Evolutionary conservation across 2,888 invertebrate species (phyloP).

Genomic region (Amphipoea lucens): DNA sequence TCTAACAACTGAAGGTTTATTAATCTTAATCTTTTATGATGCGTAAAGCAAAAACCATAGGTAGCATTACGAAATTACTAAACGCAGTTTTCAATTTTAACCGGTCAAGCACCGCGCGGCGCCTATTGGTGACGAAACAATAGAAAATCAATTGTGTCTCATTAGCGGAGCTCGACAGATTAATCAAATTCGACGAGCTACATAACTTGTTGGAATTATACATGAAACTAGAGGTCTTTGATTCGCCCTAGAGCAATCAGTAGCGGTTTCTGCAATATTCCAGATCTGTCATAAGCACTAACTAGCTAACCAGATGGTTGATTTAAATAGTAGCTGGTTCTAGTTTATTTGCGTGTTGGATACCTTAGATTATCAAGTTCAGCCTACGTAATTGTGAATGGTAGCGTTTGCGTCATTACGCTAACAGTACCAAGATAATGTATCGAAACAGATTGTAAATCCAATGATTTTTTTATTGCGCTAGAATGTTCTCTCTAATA

Average conservation of each 20-base stretch:
- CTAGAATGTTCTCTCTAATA: not conserved
- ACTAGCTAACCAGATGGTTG: slow-evolving; percentile 3
- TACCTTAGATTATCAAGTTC: slow-evolving; percentile 16
- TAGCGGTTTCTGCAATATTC: slow-evolving; percentile 15
- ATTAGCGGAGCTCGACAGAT: too few species aligned
- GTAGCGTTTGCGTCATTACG: slow-evolving; percentile 20
- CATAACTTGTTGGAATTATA: slow-evolving; percentile 25
- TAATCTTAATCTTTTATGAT: slow-evolving; percentile 27
- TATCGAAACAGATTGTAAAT: slow-evolving; percentile 17
- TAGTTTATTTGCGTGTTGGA: slow-evolving; percentile 8
- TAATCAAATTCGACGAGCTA: slow-evolving; percentile 37
- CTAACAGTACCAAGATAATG: slow-evolving; percentile 7
- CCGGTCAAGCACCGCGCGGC: too few species aligned
- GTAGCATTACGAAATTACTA: slow-evolving; percentile 23
- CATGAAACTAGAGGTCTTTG: slow-evolving; percentile 8
- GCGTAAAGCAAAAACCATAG: slow-evolving; percentile 37
- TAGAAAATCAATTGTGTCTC: too few species aligned
- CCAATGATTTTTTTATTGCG: not conserved
- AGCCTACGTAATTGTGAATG: slow-evolving; percentile 11
- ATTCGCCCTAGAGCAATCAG: slow-evolving; percentile 11
- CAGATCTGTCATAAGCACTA: slow-evolving; percentile 27
- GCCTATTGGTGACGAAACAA: too few species aligned
- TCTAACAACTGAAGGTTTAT: slow-evolving; percentile 35
- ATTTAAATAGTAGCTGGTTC: slow-evolving; percentile 22
- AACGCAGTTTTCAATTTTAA: slow-evolving; percentile 37